Evolutionary conservation across 2,113 vertebrate species (phyloP).

Genomic region (Mormyrus iriodes): DNA sequence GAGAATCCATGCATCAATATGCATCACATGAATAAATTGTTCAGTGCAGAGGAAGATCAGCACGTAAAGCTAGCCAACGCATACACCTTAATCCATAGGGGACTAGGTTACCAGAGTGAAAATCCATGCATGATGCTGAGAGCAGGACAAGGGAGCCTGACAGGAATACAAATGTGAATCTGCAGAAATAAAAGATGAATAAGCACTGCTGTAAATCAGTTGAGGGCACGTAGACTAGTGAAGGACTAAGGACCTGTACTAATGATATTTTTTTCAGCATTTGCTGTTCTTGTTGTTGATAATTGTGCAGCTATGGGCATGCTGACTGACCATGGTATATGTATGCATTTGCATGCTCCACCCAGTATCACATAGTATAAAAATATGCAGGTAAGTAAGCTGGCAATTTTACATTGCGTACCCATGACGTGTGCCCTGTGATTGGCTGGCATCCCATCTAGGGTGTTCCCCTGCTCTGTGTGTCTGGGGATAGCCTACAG

Average conservation of each 20-base stretch:
- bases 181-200: not conserved
- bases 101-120: not conserved
- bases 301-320: not conserved
- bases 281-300: not conserved
- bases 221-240: not conserved
- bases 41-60: not conserved
- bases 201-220: not conserved
- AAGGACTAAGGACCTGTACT: not conserved
- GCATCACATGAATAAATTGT: constrained; percentile 24
- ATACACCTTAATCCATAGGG: not conserved
- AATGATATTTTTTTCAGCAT: not conserved
- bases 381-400: too few species aligned
- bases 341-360: not conserved
- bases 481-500: not conserved
- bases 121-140: not conserved
- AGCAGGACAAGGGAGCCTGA: not conserved
- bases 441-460: not conserved
- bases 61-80: not conserved
- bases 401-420: not conserved
- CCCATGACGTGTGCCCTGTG: not conserved
- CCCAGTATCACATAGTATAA: not conserved
- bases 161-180: constrained; percentile 6
- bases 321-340: not conserved
- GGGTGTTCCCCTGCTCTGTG: not conserved
- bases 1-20: constrained; percentile 18